These are phyloP conservation scores for Lontra canadensis DNA, from an alignment of 2,113 vertebrate species.

Conservation along the genomic window DNA sequence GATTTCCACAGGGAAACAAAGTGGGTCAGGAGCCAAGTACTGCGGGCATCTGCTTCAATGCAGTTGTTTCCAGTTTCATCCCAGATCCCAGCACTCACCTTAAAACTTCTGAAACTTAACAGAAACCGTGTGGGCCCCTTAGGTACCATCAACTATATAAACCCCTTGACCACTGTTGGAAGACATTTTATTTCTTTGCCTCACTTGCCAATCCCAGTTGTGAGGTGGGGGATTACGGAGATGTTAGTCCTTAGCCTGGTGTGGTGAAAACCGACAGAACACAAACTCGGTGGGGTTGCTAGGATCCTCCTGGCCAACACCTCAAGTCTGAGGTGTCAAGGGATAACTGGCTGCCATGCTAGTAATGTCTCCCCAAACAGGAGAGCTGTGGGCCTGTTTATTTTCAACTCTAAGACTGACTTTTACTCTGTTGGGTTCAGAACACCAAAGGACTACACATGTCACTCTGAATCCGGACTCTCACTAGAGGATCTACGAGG, in stretches of 20 bases:
- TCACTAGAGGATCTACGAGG: background rate
- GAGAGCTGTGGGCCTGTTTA: background rate
- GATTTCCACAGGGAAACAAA: background rate
- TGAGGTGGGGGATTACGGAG: background rate
- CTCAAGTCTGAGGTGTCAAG: background rate
- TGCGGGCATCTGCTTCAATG: background rate
- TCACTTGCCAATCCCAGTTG: background rate
- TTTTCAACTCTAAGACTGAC: background rate
- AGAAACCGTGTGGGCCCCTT: conserved; percentile 8
- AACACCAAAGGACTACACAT: background rate
- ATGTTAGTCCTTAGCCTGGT: background rate
- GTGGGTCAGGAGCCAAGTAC: background rate
- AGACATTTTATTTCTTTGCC: conserved; percentile 38
- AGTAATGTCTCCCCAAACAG: background rate
- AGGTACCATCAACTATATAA: background rate
- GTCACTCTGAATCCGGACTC: background rate
- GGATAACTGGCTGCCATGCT: background rate
- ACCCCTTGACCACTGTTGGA: conserved; percentile 4
- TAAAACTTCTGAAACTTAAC: background rate
- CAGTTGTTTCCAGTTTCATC: background rate
- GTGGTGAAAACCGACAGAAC: conserved; percentile 16
- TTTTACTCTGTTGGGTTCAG: background rate
- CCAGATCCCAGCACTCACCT: background rate
- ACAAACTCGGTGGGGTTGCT: background rate
- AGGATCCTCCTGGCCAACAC: background rate